Percentiles rank a stretch among this genome's conserved stretches.
phyloP scores from a whole-genome alignment of 2,113 vertebrate species.

The Mormyrus lacerda region DNA sequence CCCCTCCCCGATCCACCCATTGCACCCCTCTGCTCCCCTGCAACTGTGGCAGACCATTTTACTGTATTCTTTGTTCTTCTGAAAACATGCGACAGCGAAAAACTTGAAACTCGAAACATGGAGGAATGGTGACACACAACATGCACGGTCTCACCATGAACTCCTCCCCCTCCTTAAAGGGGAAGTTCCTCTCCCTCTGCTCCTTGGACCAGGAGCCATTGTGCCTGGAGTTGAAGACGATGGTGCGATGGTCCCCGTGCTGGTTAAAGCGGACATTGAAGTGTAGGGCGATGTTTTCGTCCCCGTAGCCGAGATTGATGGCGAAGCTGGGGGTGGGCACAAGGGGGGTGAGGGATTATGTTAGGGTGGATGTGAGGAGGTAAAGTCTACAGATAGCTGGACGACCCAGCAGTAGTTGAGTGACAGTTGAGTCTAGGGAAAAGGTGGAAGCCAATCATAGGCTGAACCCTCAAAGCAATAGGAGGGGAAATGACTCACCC shows the following conservation, averaged over 20 bases:
- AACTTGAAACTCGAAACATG: slow-evolving; percentile 46
- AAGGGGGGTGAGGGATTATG: not conserved
- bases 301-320: slow-evolving; percentile 56
- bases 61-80: not conserved
- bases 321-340: slow-evolving; percentile 42
- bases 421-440: not conserved
- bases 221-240: slow-evolving; percentile 51
- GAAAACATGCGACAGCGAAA: not conserved
- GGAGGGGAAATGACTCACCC: slow-evolving; percentile 33
- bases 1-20: too few relatives aligned
- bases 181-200: slow-evolving; percentile 33
- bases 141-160: slow-evolving; percentile 48
- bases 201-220: slow-evolving; percentile 54
- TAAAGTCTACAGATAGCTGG: not conserved
- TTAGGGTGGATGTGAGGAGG: not conserved
- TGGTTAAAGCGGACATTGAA: slow-evolving; percentile 57
- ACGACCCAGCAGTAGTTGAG: not conserved
- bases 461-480: not conserved
- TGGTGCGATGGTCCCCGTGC: slow-evolving; percentile 14
- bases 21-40: not conserved
- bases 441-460: too few relatives aligned
- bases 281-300: slow-evolving; percentile 53
- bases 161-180: slow-evolving; percentile 50
- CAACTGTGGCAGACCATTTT: not conserved
- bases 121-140: not conserved